Base-by-base conservation (phyloP, 2,113 vertebrate genomes). In the Cygnus buccinator region DNA sequence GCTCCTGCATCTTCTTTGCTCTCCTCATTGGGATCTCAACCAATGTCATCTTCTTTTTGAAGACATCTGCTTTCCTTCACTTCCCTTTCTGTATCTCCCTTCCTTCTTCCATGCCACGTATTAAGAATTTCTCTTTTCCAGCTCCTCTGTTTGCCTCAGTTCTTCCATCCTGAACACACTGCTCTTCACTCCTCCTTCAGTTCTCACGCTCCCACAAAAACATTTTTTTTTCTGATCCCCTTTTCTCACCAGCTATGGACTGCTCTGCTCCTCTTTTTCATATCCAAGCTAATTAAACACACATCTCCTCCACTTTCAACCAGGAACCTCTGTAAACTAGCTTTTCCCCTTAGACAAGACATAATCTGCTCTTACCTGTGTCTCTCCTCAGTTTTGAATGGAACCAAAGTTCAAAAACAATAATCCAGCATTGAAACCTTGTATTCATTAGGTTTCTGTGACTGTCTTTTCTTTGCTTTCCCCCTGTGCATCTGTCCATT, bases 171-270 rank as follows among this genome's bases (percentile, higher is more conserved):
- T 46, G 14, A 92, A 81, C 13, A 92, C 74, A 89, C 57, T 52
- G 89, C 83, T 88, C 62, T 86, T 96, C 91, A 75, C 72, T 95
- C 76, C 89, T 92, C 86, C 84, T 84, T 94, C 87, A 75, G 54
- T 95, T 93, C 66, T 95, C 89, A 68, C 0, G 4, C 61, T 95
- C 35, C 54, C 87, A 94, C 62, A 54, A 84, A 87, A 91, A 3
- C 15, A 35, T 66, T 70, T 39, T 21, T 63, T 94, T 72, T 87
- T 81, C 72, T 94, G 84, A 83, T 76, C 66, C 68, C 52, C 11
- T 89, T 65, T 87, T 94, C 89, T 85, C 75, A 80, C 43, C 50
- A 90, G 59, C 41, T 76, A 93, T 57, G 82, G 71, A 67, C 48
- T 78, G 25, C 48, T 94, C 63, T 73, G 28, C 22, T 95, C 54